Evolutionary conservation across 2,888 invertebrate species (phyloP), one percentile per base, ranked within the genome.

Genomic region (Schizaphis graminum): DNA sequence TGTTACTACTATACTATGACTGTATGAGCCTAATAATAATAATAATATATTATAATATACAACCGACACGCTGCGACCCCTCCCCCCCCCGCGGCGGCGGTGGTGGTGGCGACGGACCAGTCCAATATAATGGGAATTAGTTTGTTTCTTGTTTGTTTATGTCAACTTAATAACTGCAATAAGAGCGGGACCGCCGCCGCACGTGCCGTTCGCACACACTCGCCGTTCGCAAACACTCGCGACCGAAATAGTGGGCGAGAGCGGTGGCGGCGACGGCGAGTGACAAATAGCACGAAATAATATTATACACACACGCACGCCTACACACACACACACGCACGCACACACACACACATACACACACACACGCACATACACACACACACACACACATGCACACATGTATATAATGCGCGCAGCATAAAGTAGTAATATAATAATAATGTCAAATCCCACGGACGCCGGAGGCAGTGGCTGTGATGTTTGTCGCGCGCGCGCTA

Each of bases 161-260:
- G 94, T 94, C 94, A 94, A 94, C 94, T 94, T 94, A 94, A 94
- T 94, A 94, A 94, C 94, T 86, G 94, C 94, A 91, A 94, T 94
- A 89, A 87, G 94, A 91, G 92, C 91, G 91, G 85, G 16, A 84
- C 77, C 89, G 90, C 41, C 89, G 56, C 91, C 91, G 93, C 94
- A 91, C 94, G 94, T 91, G 94, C 94, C 94, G 91, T 84, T 84
- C 61, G 86, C 91, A 56, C 57, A 87, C 88, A 91, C 35, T n/a
- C 28, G 24, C 67, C 85, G 24, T 13, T n/a, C 88, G 61, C 56
- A 16, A 86, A 56, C 77, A 26, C n/a, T 26, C 85, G 11, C n/a
- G 49, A 28, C 57, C 44, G 28, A 61, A 44, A 89, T 44, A 57
- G 87, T 61, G 56, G 88, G 56, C 53, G 86, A 49, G 47, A 53